A percentile compares a stretch with the other conserved stretches of the same genome.
Conservation (phyloP, 1,140 invertebrate genomes). For the Dufourea novaeangliae region DNA sequence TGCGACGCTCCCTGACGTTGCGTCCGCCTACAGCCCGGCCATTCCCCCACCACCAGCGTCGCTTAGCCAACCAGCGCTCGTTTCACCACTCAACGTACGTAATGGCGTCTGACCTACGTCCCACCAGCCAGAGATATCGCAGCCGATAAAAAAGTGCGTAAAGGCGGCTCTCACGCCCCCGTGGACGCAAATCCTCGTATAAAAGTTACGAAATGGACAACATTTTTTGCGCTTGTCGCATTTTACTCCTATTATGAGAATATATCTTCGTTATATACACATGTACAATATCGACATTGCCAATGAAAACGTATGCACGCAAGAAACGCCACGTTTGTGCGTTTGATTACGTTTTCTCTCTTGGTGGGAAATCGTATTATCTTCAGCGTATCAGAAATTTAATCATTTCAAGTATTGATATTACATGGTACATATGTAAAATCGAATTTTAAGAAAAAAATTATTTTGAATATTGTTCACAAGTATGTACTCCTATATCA, state of each 20-base stretch:
- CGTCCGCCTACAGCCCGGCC: slow-evolving; percentile 42
- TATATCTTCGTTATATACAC: background rate
- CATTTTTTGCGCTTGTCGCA: slow-evolving; percentile 38
- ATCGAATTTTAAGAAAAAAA: no score
- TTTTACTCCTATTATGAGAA: slow-evolving; percentile 28
- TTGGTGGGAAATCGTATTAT: background rate
- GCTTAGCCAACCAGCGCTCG: slow-evolving; percentile 46
- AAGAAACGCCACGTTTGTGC: background rate
- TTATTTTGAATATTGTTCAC: no score
- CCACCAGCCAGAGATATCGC: slow-evolving; percentile 28
- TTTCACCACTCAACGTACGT: background rate
- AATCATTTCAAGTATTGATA: background rate
- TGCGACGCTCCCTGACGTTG: background rate
- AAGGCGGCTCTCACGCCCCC: slow-evolving; percentile 33
- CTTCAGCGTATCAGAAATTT: background rate
- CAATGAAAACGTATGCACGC: background rate
- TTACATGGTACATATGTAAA: no score
- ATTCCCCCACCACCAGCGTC: slow-evolving; percentile 11
- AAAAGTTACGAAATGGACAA: slow-evolving; percentile 30
- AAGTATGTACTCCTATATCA: no score
- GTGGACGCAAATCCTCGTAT: background rate
- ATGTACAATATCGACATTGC: no score
- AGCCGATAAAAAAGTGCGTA: slow-evolving; percentile 26
- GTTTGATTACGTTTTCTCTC: background rate
- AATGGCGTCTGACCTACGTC: slow-evolving; percentile 58